Conservation (phyloP, 2,113 vertebrate species). For the Bucco capensis region DNA sequence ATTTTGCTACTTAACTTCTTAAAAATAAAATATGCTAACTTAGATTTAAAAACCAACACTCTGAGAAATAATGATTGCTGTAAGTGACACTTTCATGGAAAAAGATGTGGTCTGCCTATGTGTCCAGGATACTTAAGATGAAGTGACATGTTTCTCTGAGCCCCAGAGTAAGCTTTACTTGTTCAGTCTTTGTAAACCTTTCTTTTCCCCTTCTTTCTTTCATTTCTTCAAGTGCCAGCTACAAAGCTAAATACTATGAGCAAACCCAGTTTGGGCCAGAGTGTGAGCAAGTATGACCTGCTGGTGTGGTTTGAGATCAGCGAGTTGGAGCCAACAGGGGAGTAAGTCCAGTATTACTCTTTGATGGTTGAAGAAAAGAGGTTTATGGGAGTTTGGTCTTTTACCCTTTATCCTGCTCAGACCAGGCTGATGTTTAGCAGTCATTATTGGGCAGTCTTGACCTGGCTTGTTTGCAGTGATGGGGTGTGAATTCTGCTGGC, state of each 20-base stretch:
- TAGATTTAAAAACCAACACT: neutral
- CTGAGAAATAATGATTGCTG: neutral
- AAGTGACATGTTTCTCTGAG: neutral
- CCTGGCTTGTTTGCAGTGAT: neutral
- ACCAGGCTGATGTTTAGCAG: neutral
- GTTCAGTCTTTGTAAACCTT: neutral
- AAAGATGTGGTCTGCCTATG: neutral
- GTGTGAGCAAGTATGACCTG: slow-evolving; percentile 96
- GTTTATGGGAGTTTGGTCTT: neutral
- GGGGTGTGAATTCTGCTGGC: neutral
- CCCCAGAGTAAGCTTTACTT: neutral
- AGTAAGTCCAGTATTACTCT: slow-evolving; percentile 79
- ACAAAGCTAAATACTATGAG: slow-evolving; percentile 95
- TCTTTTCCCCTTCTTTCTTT: neutral
- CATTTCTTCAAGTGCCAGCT: slow-evolving; percentile 83
- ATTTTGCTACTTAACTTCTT: neutral
- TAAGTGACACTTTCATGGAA: neutral
- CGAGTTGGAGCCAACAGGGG: slow-evolving; percentile 96
- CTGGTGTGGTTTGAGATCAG: slow-evolving; percentile 99
- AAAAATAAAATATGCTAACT: neutral
- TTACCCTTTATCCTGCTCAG: neutral
- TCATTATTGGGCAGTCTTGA: too few relatives aligned
- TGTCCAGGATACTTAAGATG: neutral
- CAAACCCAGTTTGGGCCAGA: slow-evolving; percentile 93
- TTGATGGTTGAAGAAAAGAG: neutral